These are phyloP conservation scores for Labroides dimidiatus DNA, from an alignment of 2,797 vertebrate species.

Conservation along the genomic window DNA sequence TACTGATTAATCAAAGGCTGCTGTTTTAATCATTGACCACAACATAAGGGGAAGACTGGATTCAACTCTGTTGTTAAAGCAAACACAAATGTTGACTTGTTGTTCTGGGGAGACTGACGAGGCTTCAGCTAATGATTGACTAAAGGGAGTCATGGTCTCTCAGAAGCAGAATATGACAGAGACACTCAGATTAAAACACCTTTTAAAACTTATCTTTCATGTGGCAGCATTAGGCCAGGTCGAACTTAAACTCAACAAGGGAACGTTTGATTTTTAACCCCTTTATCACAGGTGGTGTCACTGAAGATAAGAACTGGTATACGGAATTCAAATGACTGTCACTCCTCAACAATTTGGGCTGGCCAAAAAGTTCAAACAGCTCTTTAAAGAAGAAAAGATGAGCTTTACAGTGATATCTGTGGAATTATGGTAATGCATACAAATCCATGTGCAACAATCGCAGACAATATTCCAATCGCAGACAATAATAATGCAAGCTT, in stretches of 20 bases:
- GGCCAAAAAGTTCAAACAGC: too few species aligned
- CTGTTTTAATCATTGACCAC: constrained; percentile 53
- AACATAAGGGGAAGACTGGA: constrained; percentile 23
- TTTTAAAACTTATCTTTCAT: too few species aligned
- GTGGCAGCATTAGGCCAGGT: neutral
- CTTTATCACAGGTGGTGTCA: too few species aligned
- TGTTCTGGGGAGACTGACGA: constrained; percentile 20
- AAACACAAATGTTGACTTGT: constrained; percentile 40
- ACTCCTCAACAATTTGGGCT: too few species aligned
- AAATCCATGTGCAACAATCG: too few species aligned
- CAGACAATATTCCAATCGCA: too few species aligned
- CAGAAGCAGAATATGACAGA: neutral
- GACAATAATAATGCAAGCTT: too few species aligned
- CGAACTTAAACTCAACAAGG: neutral
- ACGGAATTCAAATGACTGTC: too few species aligned
- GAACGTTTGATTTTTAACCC: neutral
- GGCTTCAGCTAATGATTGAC: constrained; percentile 28
- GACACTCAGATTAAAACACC: neutral
- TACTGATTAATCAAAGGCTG: constrained; percentile 39
- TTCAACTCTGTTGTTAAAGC: constrained; percentile 28
- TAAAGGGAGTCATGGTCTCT: constrained; percentile 10
- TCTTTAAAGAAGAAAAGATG: too few species aligned
- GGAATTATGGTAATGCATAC: too few species aligned
- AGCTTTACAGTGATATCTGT: too few species aligned
- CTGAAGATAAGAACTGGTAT: too few species aligned